Evolutionary conservation across 2,888 invertebrate genomes (phyloP).

Genomic region (Heliconius sara): DNA sequence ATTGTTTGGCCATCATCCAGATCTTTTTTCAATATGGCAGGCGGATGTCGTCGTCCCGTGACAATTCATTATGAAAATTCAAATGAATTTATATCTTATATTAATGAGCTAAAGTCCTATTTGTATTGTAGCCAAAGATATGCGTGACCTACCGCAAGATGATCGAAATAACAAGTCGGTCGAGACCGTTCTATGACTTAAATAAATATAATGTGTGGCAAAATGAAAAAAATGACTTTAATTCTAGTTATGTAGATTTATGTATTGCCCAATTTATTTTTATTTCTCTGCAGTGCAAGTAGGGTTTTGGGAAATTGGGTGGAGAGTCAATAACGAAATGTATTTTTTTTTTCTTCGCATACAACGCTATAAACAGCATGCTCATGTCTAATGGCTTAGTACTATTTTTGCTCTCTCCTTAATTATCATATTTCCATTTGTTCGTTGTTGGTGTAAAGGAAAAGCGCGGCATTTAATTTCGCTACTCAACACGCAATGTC

Average conservation of each 20-base stretch:
- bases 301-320: too few species aligned
- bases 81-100: slow-evolving; percentile 2
- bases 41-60: slow-evolving; percentile 29
- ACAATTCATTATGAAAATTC: slow-evolving; percentile 2
- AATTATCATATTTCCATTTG: too few species aligned
- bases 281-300: neutral
- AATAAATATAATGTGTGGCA: neutral
- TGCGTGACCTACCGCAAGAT: slow-evolving; percentile 36
- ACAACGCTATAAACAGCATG: too few species aligned
- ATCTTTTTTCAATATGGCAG: slow-evolving; percentile 36
- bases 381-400: too few species aligned
- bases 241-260: neutral
- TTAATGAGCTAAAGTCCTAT: neutral
- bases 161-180: slow-evolving; percentile 25
- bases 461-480: too few species aligned
- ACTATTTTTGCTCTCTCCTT: too few species aligned
- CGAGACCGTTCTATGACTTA: slow-evolving; percentile 24
- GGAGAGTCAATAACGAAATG: too few species aligned
- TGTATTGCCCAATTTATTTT: neutral
- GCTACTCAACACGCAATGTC: too few species aligned
- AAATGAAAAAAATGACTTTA: neutral
- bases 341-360: too few species aligned
- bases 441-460: too few species aligned
- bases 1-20: slow-evolving; percentile 35
- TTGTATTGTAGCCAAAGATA: slow-evolving; percentile 9